Evolutionary conservation across 2,888 invertebrate species (phyloP).

Genomic region (Pterostichus niger): DNA sequence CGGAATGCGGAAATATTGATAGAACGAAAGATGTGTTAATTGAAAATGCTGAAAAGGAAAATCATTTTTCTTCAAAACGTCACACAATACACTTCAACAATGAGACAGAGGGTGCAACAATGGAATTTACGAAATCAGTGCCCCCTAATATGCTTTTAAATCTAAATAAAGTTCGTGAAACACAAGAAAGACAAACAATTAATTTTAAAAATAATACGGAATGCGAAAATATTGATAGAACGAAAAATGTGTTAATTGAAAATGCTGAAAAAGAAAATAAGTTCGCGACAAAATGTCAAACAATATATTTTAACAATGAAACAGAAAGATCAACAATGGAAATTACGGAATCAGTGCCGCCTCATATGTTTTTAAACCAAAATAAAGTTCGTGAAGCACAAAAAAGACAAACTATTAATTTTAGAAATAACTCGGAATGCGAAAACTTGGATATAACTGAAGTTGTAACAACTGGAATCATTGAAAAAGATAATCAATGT

Average conservation of each 20-base stretch:
- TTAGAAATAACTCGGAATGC: neutral
- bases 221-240: neutral
- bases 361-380: conserved; percentile 15
- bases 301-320: conserved; percentile 43
- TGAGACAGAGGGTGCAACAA: neutral
- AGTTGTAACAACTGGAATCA: neutral
- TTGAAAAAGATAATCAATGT: neutral
- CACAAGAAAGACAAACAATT: neutral
- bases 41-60: neutral
- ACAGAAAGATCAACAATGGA: conserved; percentile 62
- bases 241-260: too few relatives aligned
- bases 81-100: too few relatives aligned
- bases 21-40: neutral
- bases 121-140: neutral
- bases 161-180: neutral
- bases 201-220: neutral
- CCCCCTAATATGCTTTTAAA: neutral
- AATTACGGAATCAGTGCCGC: conserved; percentile 57
- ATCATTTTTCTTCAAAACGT: neutral
- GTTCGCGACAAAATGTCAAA: conserved; percentile 23
- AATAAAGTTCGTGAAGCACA: neutral
- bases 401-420: neutral
- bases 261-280: too few relatives aligned
- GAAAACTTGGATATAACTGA: conserved; percentile 53
- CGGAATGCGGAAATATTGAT: conserved; percentile 51